These are phyloP conservation scores for Dinocampus coccinellae DNA, from an alignment of 2,888 invertebrate genomes.

Conservation along the genomic window DNA sequence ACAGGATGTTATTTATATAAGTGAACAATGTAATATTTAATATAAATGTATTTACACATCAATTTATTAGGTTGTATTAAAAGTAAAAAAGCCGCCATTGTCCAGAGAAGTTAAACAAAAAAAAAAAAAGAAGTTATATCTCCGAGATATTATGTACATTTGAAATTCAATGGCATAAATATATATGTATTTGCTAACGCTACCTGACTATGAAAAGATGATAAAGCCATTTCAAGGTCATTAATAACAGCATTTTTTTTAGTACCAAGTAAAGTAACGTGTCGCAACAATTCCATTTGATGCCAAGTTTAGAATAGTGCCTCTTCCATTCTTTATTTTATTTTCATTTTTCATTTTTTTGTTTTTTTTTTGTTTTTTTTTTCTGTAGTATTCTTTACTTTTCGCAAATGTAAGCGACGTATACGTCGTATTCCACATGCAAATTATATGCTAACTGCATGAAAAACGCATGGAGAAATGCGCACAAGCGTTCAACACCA, in stretches of 20 bases:
- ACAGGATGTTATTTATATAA: too few relatives aligned
- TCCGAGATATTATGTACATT: too few relatives aligned
- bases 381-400: neutral
- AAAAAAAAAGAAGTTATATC: too few relatives aligned
- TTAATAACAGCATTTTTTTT: conserved; percentile 7
- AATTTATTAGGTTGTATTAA: too few relatives aligned
- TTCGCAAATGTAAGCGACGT: conserved; percentile 2
- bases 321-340: too few relatives aligned
- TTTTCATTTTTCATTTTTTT: neutral
- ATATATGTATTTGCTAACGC: neutral
- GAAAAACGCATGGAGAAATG: conserved; percentile 21
- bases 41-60: too few relatives aligned
- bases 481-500: neutral
- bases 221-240: conserved; percentile 11
- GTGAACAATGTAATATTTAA: neutral
- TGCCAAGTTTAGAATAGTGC: conserved; percentile 9
- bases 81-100: too few relatives aligned
- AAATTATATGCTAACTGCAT: conserved; percentile 30
- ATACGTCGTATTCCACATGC: conserved; percentile 15
- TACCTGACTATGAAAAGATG: neutral
- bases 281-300: neutral
- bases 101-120: too few relatives aligned
- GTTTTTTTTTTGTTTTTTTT: neutral
- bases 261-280: conserved; percentile 6
- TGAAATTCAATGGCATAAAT: too few relatives aligned